Evolutionary conservation across 2,888 invertebrate genomes (phyloP).

Genomic region (Andrena minutula): DNA sequence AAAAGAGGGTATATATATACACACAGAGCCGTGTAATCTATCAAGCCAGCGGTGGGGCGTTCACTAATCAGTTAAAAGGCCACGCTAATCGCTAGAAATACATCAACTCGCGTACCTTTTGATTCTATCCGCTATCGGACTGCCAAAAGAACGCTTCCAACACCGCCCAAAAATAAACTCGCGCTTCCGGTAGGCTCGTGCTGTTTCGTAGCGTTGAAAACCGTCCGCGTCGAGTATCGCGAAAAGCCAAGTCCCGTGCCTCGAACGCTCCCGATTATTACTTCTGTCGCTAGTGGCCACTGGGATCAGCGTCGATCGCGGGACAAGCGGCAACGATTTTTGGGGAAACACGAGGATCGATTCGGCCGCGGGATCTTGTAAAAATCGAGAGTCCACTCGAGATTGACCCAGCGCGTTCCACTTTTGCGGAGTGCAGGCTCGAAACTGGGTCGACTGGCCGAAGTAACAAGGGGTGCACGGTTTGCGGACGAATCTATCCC

Average conservation of each 20-base stretch:
- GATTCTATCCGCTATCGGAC: slow-evolving; percentile 54
- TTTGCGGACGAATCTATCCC: slow-evolving; percentile 74
- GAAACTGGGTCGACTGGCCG: slow-evolving; percentile 77
- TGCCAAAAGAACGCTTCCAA: slow-evolving; percentile 69
- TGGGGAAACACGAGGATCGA: background rate
- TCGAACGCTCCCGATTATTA: background rate
- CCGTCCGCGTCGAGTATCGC: slow-evolving; percentile 11
- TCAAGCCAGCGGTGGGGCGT: slow-evolving; percentile 13
- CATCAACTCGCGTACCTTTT: slow-evolving; percentile 45
- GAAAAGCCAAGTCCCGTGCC: slow-evolving; percentile 27
- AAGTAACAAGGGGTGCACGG: slow-evolving; percentile 74
- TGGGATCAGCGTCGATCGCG: background rate
- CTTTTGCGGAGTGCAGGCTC: slow-evolving; percentile 63
- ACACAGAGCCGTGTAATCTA: background rate
- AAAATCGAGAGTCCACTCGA: slow-evolving; percentile 60
- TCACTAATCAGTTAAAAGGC: slow-evolving; percentile 11
- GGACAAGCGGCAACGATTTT: background rate
- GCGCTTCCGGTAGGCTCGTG: slow-evolving; percentile 65
- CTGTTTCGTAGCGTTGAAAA: slow-evolving; percentile 46
- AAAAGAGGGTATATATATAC: slow-evolving; percentile 12
- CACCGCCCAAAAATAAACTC: slow-evolving; percentile 68
- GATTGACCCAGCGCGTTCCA: slow-evolving; percentile 63
- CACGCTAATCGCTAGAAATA: slow-evolving; percentile 52
- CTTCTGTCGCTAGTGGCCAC: background rate
- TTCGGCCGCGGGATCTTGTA: slow-evolving; percentile 12